Evolutionary conservation across 2,113 vertebrate genomes (phyloP).

Genomic region (Rattus norvegicus): GRCr8 NC_086033.1:87560501-87561000

Average conservation of each 20-base stretch:
- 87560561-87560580: not conserved
- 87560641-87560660: not conserved
- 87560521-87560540: not conserved
- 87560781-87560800: too few species aligned
- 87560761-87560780: not conserved
- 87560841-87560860: not conserved
- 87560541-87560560: conserved; percentile 29
- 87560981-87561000: not conserved
- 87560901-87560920: not conserved
- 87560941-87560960: not conserved
- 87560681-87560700: not conserved
- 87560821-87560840: too few species aligned
- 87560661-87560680: not conserved
- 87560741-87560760: not conserved
- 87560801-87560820: fast-evolving
- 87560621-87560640: not conserved
- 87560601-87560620: not conserved
- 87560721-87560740: not conserved
- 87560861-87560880: not conserved
- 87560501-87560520: conserved; percentile 36
- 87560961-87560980: not conserved
- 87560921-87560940: not conserved
- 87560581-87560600: conserved; percentile 44
- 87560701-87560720: fast-evolving
- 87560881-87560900: not conserved